phyloP scores from a whole-genome alignment of 2,888 invertebrate genomes.

The Saturnia pavonia region DNA sequence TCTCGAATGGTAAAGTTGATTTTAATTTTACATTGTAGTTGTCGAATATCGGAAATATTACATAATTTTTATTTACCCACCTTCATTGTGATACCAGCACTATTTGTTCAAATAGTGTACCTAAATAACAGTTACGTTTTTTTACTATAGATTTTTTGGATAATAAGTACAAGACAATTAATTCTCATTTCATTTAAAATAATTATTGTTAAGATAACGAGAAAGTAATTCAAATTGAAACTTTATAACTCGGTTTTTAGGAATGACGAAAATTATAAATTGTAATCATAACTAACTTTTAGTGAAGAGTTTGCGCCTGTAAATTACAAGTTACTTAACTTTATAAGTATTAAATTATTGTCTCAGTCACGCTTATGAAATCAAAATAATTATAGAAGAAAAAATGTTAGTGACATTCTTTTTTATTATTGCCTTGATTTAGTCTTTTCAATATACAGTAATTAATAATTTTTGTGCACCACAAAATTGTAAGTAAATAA shows the following conservation, averaged over 20 bases:
- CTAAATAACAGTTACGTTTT: too few relatives aligned
- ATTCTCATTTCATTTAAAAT: background rate
- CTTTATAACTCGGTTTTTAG: background rate
- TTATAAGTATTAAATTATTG: background rate
- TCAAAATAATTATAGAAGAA: background rate
- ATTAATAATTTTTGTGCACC: too few relatives aligned
- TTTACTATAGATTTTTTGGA: too few relatives aligned
- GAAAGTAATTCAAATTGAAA: background rate
- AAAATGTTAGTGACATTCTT: too few relatives aligned
- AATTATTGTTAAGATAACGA: background rate
- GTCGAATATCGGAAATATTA: constrained; percentile 32
- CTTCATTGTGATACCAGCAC: too few relatives aligned
- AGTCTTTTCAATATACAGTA: too few relatives aligned
- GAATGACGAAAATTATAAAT: background rate
- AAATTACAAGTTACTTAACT: constrained; percentile 7
- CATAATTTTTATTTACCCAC: constrained; percentile 23
- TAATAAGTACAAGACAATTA: too few relatives aligned
- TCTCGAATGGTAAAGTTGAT: constrained; percentile 76
- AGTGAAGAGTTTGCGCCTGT: background rate
- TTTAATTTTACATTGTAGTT: constrained; percentile 77
- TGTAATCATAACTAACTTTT: background rate
- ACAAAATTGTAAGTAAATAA: too few relatives aligned
- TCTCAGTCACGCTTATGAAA: background rate
- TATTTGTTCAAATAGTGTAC: background rate
- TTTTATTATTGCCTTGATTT: too few relatives aligned